These are phyloP conservation scores for Magallana ariakensis DNA, from an alignment of 1,140 invertebrate genomes.

Conservation along the genomic window DNA sequence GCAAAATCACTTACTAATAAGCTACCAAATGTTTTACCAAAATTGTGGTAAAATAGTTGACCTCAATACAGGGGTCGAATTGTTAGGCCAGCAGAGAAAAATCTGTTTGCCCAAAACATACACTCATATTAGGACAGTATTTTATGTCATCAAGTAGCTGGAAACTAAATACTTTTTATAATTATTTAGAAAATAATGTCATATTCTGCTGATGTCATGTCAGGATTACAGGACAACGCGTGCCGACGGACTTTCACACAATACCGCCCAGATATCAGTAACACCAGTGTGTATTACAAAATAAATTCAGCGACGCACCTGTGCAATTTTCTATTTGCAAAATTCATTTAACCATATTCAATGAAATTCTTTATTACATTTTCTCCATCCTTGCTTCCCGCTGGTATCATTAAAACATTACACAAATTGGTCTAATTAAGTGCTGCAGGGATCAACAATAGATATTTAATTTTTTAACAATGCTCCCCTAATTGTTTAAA, in stretches of 20 bases:
- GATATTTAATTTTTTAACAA: conserved; percentile 24
- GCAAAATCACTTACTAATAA: background rate
- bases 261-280: background rate
- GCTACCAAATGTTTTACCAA: background rate
- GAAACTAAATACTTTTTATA: too few relatives aligned
- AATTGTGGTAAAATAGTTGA: background rate
- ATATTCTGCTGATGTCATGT: conserved; percentile 17
- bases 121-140: too few relatives aligned
- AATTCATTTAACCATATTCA: conserved; percentile 1
- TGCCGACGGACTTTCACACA: background rate
- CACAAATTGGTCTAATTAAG: background rate
- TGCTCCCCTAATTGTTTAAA: background rate
- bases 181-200: background rate
- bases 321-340: conserved; percentile 9
- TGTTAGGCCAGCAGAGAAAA: too few relatives aligned
- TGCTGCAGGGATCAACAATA: conserved; percentile 18
- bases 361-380: background rate
- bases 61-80: background rate
- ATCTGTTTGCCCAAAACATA: too few relatives aligned
- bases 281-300: conserved; percentile 13
- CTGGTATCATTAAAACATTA: background rate
- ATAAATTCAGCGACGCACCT: conserved; percentile 2
- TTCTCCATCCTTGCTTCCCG: background rate
- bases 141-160: too few relatives aligned
- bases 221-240: conserved; percentile 4